Base-by-base conservation (phyloP, 2,888 invertebrate genomes). In the Phalangium opilio region DNA sequence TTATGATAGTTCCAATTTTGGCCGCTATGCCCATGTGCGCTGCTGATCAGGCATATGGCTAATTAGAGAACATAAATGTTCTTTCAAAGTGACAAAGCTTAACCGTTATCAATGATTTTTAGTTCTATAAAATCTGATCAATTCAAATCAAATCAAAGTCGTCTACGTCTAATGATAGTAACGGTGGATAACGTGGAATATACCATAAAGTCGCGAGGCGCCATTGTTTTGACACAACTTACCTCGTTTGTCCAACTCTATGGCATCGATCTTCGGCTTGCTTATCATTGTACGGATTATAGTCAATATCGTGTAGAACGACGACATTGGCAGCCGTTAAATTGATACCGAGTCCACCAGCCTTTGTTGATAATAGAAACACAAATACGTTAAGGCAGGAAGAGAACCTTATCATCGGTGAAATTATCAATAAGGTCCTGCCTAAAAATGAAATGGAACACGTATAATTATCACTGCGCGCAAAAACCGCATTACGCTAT, bases 211-310 rank as follows among this genome's bases (percentile, higher is more conserved):
- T n/a, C n/a, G n/a, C n/a, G n/a, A n/a, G n/a, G n/a, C n/a, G n/a
- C n/a, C n/a, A n/a, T n/a, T n/a, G n/a, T n/a, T 27, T 27, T 27
- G 27, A 8, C 5, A 27, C 8, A 15, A 44, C 54, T 56, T 55
- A 75, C 75, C 66, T 71, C 40, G 64, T 72, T 61, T 77, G 77
- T n/a, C 77, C 77, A 10, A 77, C 68, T 47, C 77, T 63, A 58
- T 77, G 77, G 60, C 75, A 79, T 62, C 82, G 72, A 70, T 96
- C 95, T 65, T 95, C 93, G 0, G 95, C 95, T 69, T 73, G 74
- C 56, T 91, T 93, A 66, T 96, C 95, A 66, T 95, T 95, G 68
- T 95, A 93, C 0, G 95, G 95, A 71, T 96, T 96, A 66, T 90
- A 93, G 71, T 96, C 96, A 44, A 95, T 87, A 63, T 96, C 96